Percentiles rank a stretch among this genome's conserved stretches.
These are phyloP conservation scores for Pleuronectes platessa DNA, from an alignment of 2,113 vertebrate genomes.

Conservation along the genomic window DNA sequence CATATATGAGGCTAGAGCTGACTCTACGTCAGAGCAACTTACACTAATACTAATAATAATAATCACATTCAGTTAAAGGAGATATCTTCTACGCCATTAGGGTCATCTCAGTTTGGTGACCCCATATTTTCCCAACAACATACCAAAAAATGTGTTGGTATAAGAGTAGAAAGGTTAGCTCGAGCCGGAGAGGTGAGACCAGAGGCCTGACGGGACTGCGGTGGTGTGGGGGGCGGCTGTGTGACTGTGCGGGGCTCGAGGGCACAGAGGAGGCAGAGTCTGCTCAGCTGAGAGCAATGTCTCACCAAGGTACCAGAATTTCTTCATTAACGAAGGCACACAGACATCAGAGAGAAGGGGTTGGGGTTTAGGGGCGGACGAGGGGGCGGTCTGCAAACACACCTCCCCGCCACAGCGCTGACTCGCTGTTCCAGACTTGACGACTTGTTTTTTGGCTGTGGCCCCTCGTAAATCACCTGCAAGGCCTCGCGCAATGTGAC, in stretches of 20 bases:
- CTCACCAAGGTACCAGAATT: slow-evolving; percentile 85
- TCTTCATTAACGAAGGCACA: slow-evolving; percentile 86
- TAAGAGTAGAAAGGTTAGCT: no score
- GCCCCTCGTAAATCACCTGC: slow-evolving; percentile 71
- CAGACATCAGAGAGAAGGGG: slow-evolving; percentile 82
- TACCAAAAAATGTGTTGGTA: no score
- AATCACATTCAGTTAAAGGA: no score
- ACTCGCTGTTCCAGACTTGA: slow-evolving; percentile 76
- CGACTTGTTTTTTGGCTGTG: slow-evolving; percentile 75
- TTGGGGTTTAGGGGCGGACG: slow-evolving; percentile 56
- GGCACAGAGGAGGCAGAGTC: slow-evolving; percentile 65
- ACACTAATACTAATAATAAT: no score
- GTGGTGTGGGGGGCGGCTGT: not conserved
- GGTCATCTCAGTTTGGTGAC: no score
- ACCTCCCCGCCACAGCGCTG: slow-evolving; percentile 51
- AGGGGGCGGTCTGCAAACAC: slow-evolving; percentile 79
- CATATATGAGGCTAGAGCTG: no score
- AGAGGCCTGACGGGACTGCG: slow-evolving; percentile 32
- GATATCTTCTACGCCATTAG: no score
- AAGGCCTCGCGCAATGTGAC: slow-evolving; percentile 62
- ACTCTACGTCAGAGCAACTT: no score
- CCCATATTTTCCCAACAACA: no score
- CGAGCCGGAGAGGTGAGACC: not conserved
- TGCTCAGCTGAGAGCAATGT: slow-evolving; percentile 85
- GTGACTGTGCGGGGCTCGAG: slow-evolving; percentile 51